Evolutionary conservation across 35 echinoderm and acorn worm species (phyloP).

Genomic region (Eucidaris tribuloides): DNA sequence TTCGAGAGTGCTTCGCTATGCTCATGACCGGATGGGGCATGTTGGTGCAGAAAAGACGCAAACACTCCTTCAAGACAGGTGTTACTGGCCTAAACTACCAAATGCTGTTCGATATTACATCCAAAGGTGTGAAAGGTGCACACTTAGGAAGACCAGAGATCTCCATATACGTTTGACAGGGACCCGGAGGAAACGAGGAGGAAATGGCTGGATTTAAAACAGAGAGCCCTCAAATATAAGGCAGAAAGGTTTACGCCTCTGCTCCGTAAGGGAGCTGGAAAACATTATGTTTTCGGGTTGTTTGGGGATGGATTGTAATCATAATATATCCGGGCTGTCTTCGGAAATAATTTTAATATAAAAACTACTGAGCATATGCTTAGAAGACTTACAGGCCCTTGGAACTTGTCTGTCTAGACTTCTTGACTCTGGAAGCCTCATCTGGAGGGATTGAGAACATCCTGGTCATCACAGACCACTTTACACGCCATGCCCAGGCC

Average conservation of each 20-base stretch:
- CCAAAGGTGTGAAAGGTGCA: neutral
- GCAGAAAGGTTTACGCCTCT: too few species aligned
- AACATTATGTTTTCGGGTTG: too few species aligned
- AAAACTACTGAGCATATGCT: too few species aligned
- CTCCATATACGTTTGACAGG: neutral
- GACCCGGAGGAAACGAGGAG: neutral
- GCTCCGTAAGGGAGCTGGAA: too few species aligned
- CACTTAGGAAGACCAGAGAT: neutral
- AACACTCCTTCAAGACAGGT: neutral
- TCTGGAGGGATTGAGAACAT: neutral
- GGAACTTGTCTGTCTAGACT: constrained; percentile 25
- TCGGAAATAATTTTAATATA: too few species aligned
- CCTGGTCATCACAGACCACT: constrained; percentile 52
- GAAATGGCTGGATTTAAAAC: too few species aligned
- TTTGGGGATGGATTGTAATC: too few species aligned
- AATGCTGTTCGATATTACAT: neutral
- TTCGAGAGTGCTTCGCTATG: neutral
- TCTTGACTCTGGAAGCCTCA: constrained; percentile 5
- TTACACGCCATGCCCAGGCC: constrained; percentile 11
- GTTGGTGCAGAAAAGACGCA: neutral
- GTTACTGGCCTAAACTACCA: neutral
- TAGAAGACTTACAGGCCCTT: too few species aligned
- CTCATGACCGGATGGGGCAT: constrained; percentile 1
- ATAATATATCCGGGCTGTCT: too few species aligned
- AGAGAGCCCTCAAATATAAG: too few species aligned